Conservation (phyloP, 2,113 vertebrate genomes). For the Coreoperca whiteheadi region DNA sequence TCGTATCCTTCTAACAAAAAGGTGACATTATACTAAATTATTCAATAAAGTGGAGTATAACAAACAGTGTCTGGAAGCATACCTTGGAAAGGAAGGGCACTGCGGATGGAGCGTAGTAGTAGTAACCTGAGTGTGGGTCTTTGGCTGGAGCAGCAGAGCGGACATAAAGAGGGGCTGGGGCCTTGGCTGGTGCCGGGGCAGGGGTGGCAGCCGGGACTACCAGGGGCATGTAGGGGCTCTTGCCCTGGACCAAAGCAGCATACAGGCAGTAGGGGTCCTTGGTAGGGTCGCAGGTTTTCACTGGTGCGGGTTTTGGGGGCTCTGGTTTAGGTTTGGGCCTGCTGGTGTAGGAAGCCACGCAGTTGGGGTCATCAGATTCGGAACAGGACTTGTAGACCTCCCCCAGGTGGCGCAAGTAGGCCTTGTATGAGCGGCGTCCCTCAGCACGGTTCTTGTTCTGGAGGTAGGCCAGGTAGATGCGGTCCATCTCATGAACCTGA, state of each 20-base stretch:
- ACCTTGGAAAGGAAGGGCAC: slow-evolving; percentile 80
- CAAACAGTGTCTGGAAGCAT: not conserved
- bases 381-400: slow-evolving; percentile 86
- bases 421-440: slow-evolving; percentile 82
- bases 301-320: slow-evolving; percentile 75
- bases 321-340: slow-evolving; percentile 76
- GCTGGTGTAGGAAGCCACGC: slow-evolving; percentile 76
- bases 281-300: slow-evolving; percentile 84
- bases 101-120: slow-evolving; percentile 75
- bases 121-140: slow-evolving; percentile 70
- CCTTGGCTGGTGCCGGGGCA: slow-evolving; percentile 73
- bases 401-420: slow-evolving; percentile 82
- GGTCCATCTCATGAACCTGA: slow-evolving; percentile 85
- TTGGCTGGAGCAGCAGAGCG: slow-evolving; percentile 70
- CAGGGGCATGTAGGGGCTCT: slow-evolving; percentile 78
- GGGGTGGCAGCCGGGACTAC: slow-evolving; percentile 61
- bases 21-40: not conserved
- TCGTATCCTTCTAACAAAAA: not conserved
- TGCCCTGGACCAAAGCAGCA: slow-evolving; percentile 71
- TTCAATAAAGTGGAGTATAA: not conserved
- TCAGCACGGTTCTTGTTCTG: slow-evolving; percentile 87
- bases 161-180: slow-evolving; percentile 71
- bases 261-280: slow-evolving; percentile 83
- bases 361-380: slow-evolving; percentile 81
- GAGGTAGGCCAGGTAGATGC: slow-evolving; percentile 85